Evolutionary conservation across 2,113 vertebrate genomes (phyloP), one percentile per base, ranked within the genome.

Genomic region (Pangasianodon hypophthalmus): DNA sequence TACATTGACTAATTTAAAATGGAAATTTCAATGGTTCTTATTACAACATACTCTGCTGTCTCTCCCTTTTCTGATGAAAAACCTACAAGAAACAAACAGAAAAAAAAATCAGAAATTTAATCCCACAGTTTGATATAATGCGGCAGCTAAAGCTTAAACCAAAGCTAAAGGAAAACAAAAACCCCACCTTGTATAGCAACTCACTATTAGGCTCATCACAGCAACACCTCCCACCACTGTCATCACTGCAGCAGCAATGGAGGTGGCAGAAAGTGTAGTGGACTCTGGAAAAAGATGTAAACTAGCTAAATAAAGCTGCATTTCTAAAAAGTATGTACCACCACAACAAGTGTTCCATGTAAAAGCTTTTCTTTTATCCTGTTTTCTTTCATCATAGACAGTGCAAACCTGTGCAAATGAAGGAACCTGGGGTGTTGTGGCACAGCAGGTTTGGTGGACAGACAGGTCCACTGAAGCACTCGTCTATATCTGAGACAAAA

Each of bases 351-450:
- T 24, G 3, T 77, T 77, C 5, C 14, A 8, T 32, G 6, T n/a
- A 4, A 50, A 80, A 29, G 29, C 5, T 73, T 50, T 83, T 80
- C 32, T 52, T 81, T 37, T 84, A 1, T 75, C 26, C 6, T 50
- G 75, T 56, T 21, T 37, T 8, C 18, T 64, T 10, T 52, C 7
- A 64, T 67, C 46, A 67, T 6, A 16, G 48, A 50, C 1, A 41
- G 3, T 32, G 14, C 29, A n/a, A 60, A 86, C 89, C 80, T 86
- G 60, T 75, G 89, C 96, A 97, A 71, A 91, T 87, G 64, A 95
- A 96, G 32, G 95, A 95, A 16, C 96, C 95, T 50, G 92, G 93
- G 58, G 87, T 92, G 92, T 97, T 97, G 50, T 91, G 44, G 41
- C 96, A 97, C 71, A 95, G 90, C 83, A 92, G 85, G 29, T 92